phyloP scores from a whole-genome alignment of 1,140 invertebrate genomes.

The Nasonia longicornis region DNA sequence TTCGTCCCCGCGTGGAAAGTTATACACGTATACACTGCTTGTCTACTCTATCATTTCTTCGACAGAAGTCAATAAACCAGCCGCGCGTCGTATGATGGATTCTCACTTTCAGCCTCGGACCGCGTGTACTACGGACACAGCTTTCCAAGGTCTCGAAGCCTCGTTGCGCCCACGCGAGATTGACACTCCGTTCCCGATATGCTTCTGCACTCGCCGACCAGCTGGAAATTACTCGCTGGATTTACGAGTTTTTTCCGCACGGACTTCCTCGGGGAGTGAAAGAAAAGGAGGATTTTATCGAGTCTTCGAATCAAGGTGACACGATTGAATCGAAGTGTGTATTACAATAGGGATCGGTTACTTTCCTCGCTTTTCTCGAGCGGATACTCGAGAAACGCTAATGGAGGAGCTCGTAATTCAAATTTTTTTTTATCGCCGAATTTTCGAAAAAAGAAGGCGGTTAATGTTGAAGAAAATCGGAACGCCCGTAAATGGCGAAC shows the following conservation, averaged over 20 bases:
- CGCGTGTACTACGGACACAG: background rate
- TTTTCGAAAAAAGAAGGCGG: background rate
- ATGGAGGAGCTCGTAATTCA: constrained; percentile 1
- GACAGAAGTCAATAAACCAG: background rate
- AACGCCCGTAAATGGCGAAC: constrained; percentile 1
- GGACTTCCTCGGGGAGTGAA: background rate
- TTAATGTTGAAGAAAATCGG: background rate
- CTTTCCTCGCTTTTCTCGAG: background rate
- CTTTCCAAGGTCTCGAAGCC: constrained; percentile 17
- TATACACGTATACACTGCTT: background rate
- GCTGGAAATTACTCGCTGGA: background rate
- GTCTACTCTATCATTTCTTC: background rate
- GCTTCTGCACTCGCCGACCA: background rate
- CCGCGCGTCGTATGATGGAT: constrained; percentile 10
- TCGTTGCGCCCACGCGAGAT: background rate
- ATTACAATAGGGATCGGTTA: background rate
- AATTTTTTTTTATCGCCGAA: background rate
- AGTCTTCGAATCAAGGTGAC: background rate
- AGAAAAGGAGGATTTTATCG: background rate
- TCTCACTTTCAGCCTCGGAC: constrained; percentile 31
- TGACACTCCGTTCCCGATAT: background rate
- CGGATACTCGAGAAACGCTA: too few relatives aligned
- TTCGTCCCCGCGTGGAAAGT: too few relatives aligned
- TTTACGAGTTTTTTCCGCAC: background rate
- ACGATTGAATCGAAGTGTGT: background rate